A percentile compares a stretch with the other conserved stretches of the same genome.
Conservation (phyloP, 2,113 vertebrate genomes). For the Furnarius figulus region DNA sequence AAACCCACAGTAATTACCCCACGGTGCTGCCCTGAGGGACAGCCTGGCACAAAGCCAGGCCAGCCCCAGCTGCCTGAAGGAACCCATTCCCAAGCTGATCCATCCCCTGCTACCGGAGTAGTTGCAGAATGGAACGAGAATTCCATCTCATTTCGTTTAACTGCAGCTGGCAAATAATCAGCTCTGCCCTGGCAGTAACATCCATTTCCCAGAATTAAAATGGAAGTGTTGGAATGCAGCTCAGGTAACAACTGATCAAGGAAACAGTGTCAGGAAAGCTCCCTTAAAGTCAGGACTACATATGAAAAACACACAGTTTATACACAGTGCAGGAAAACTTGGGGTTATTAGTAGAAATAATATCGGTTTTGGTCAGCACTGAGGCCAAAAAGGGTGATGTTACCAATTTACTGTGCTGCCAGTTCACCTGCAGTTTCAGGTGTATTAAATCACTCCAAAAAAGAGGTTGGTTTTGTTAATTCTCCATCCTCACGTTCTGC, state of each 20-base stretch:
- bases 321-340: neutral
- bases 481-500: neutral
- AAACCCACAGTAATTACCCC: neutral
- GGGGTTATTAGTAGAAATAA: neutral
- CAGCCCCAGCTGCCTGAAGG: neutral
- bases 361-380: neutral
- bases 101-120: neutral
- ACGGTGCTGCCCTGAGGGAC: rapidly evolving
- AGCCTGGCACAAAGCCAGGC: neutral
- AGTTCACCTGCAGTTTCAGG: neutral
- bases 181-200: neutral
- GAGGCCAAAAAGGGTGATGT: neutral
- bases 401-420: neutral
- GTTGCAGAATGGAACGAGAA: neutral
- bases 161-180: neutral
- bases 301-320: no score
- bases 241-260: neutral
- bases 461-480: neutral
- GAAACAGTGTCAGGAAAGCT: neutral
- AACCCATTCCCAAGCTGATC: neutral
- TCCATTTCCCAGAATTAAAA: neutral
- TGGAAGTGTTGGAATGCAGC: neutral
- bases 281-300: neutral
- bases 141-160: neutral
- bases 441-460: neutral